phyloP scores from a whole-genome alignment of 1,140 invertebrate species.

The Metopolophium dirhodum region DNA sequence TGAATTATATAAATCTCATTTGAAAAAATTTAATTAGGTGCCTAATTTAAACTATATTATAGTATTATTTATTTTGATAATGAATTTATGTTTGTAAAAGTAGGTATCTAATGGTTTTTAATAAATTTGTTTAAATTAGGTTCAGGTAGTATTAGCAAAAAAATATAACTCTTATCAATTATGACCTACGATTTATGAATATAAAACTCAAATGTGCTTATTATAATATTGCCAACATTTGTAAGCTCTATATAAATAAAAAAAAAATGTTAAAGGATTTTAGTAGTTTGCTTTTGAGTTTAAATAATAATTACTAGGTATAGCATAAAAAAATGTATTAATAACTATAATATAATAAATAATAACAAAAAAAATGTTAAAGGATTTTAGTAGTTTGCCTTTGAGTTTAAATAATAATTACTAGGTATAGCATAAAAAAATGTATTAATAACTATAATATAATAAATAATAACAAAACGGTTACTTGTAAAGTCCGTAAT shows the following conservation, averaged over 20 bases:
- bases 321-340: conserved; percentile 10
- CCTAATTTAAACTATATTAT: neutral
- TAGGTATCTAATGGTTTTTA: neutral
- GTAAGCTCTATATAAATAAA: neutral
- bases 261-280: neutral
- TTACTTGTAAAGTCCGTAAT: conserved; percentile 80
- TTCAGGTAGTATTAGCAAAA: neutral
- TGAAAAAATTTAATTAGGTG: neutral
- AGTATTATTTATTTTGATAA: neutral
- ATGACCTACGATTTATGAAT: neutral
- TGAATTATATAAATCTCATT: neutral
- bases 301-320: neutral
- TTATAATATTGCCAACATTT: too few species aligned
- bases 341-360: neutral
- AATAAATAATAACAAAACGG: conserved; percentile 37
- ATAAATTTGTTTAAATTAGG: neutral
- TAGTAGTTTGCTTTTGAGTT: neutral
- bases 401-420: neutral
- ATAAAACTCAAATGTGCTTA: neutral
- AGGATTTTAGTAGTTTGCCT: neutral
- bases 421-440: neutral
- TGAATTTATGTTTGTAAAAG: neutral
- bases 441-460: neutral
- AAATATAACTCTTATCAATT: neutral
- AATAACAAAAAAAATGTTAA: neutral